phyloP scores from a whole-genome alignment of 2,113 vertebrate genomes.

The Corythoichthys intestinalis region DNA sequence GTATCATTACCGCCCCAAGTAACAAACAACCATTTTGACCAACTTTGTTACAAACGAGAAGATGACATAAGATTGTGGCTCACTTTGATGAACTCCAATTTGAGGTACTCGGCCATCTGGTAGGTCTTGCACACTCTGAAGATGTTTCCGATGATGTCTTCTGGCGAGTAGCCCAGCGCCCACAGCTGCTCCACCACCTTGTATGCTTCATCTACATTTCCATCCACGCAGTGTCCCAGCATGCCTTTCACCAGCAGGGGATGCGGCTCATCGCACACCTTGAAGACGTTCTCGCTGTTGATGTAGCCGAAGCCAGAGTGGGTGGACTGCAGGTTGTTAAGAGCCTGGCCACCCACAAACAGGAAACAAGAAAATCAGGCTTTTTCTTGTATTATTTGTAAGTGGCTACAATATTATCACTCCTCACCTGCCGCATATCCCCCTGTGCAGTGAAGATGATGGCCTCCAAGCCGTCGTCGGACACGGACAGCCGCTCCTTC shows the following conservation, averaged over 20 bases:
- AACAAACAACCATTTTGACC: not conserved
- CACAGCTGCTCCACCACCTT: constrained; percentile 94
- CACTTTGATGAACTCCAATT: constrained; percentile 97
- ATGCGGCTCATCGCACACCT: constrained; percentile 96
- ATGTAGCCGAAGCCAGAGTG: constrained; percentile 90
- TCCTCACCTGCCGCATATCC: constrained; percentile 94
- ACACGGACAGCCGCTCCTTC: constrained; percentile 77
- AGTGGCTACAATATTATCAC: no score
- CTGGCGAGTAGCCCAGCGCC: constrained; percentile 92
- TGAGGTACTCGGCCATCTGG: constrained; percentile 93
- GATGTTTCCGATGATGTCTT: constrained; percentile 94
- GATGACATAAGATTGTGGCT: not conserved
- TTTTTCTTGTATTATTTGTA: not conserved
- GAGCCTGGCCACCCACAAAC: constrained; percentile 69
- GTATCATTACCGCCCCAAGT: not conserved
- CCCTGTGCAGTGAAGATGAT: constrained; percentile 97
- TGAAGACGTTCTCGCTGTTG: constrained; percentile 97
- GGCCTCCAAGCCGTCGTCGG: constrained; percentile 92
- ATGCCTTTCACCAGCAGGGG: constrained; percentile 95
- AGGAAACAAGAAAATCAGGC: not conserved
- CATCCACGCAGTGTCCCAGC: constrained; percentile 86
- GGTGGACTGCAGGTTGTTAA: constrained; percentile 97
- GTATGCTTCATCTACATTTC: constrained; percentile 88
- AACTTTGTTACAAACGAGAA: no score
- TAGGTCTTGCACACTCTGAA: constrained; percentile 96